Conservation (phyloP, 1,140 invertebrate species). For the Aphelenchoides fujianensis region DNA sequence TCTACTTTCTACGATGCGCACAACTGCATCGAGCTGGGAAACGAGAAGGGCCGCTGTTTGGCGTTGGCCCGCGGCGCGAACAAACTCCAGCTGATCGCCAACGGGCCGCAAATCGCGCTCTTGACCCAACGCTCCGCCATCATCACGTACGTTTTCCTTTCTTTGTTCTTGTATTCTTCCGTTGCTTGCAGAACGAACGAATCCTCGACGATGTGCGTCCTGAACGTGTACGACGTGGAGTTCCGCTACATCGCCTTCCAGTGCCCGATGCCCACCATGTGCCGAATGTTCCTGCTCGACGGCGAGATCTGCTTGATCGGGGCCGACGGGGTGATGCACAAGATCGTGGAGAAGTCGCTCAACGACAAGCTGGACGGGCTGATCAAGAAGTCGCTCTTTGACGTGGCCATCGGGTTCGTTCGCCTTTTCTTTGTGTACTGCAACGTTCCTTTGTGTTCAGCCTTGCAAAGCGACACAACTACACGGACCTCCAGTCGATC, state of each 20-base stretch:
- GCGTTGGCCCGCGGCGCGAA: slow-evolving; percentile 46
- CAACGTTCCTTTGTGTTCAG: slow-evolving; percentile 33
- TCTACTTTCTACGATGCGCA: slow-evolving; percentile 59
- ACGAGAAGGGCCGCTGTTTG: slow-evolving; percentile 48
- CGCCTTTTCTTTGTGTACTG: not conserved
- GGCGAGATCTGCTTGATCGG: slow-evolving; percentile 42
- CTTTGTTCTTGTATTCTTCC: too few relatives aligned
- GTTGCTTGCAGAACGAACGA: slow-evolving; percentile 34
- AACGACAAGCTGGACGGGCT: slow-evolving; percentile 55
- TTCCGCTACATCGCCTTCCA: slow-evolving; percentile 55
- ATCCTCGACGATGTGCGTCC: slow-evolving; percentile 41
- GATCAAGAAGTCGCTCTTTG: slow-evolving; percentile 55
- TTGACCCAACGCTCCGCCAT: slow-evolving; percentile 51
- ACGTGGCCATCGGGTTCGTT: slow-evolving; percentile 51
- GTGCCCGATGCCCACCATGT: slow-evolving; percentile 49
- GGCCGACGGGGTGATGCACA: slow-evolving; percentile 39
- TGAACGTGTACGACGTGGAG: slow-evolving; percentile 56
- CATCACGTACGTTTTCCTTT: slow-evolving; percentile 40
- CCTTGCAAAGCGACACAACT: slow-evolving; percentile 47
- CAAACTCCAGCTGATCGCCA: slow-evolving; percentile 49
- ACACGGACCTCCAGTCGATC: slow-evolving; percentile 43
- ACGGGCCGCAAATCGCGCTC: slow-evolving; percentile 44
- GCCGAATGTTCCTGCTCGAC: slow-evolving; percentile 40
- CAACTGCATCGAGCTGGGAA: slow-evolving; percentile 45
- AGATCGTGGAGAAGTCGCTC: slow-evolving; percentile 52